Percentiles rank a stretch among this genome's conserved stretches.
These are phyloP conservation scores for Eurystomus gularis DNA, from an alignment of 2,113 vertebrate genomes.

Conservation along the genomic window DNA sequence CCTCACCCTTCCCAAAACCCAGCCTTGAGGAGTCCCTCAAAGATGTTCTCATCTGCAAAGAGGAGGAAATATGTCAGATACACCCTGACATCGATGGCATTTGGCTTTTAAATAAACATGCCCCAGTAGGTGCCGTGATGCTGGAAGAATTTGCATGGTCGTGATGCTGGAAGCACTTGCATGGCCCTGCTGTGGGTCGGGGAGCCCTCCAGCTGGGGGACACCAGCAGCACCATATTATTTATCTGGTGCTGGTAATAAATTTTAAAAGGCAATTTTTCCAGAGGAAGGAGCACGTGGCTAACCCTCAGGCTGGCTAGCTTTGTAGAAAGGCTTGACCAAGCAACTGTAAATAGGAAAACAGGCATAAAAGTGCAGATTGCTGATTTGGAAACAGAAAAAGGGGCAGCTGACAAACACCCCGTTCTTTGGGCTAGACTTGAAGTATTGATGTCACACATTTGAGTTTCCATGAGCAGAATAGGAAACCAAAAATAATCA, in stretches of 20 bases:
- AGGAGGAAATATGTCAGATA: background rate
- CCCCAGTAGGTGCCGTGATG: background rate
- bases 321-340: background rate
- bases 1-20: background rate
- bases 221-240: background rate
- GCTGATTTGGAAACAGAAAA: background rate
- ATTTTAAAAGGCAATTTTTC: background rate
- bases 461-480: background rate
- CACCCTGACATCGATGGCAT: background rate
- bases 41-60: background rate
- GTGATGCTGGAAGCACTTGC: background rate
- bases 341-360: background rate
- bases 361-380: background rate
- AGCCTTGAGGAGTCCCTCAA: background rate
- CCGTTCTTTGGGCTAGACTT: background rate
- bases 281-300: background rate
- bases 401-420: background rate
- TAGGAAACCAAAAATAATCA: background rate
- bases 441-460: background rate
- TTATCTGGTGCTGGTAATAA: background rate
- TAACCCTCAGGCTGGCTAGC: background rate
- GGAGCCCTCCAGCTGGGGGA: background rate
- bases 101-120: background rate
- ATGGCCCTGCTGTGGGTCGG: accelerated
- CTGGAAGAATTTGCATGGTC: too few species aligned